Conservation (phyloP, 2,888 invertebrate species). For the Helicoverpa assulta region DNA sequence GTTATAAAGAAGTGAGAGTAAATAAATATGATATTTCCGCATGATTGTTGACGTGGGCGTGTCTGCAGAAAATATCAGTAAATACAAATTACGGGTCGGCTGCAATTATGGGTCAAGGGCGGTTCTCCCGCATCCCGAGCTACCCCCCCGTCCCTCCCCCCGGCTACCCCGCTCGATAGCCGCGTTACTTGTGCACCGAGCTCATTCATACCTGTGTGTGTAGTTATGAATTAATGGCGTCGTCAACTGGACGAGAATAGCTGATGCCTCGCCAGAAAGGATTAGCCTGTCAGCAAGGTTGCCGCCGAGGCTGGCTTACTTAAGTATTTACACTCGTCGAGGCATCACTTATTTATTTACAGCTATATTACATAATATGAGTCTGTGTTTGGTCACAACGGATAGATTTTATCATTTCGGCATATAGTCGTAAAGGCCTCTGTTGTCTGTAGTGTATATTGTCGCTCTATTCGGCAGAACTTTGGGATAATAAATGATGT, state of each 20-base stretch:
- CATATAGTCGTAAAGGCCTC: neutral
- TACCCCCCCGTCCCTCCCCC: constrained; percentile 1
- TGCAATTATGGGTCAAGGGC: constrained; percentile 54
- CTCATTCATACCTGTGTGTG: constrained; percentile 50
- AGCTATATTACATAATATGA: constrained; percentile 2
- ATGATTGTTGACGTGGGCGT: constrained; percentile 11
- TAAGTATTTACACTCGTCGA: constrained; percentile 1
- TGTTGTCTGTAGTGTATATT: neutral
- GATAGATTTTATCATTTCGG: neutral
- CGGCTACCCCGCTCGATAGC: constrained; percentile 39
- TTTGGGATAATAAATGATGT: too few relatives aligned
- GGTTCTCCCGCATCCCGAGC: constrained; percentile 16
- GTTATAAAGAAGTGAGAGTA: neutral
- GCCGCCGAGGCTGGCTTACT: neutral
- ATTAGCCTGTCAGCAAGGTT: constrained; percentile 5
- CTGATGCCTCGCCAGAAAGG: neutral
- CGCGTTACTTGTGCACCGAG: constrained; percentile 29
- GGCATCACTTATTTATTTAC: neutral
- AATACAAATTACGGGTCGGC: constrained; percentile 33
- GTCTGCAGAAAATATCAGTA: constrained; percentile 17
- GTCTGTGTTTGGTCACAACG: neutral
- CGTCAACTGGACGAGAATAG: constrained; percentile 9
- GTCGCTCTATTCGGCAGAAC: neutral
- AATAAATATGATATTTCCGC: neutral
- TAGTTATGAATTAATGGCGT: constrained; percentile 30